Percentiles rank a stretch among this genome's conserved stretches.
Evolutionary conservation across 2,113 vertebrate species (phyloP).

Genomic region (Talpa occidentalis): DNA sequence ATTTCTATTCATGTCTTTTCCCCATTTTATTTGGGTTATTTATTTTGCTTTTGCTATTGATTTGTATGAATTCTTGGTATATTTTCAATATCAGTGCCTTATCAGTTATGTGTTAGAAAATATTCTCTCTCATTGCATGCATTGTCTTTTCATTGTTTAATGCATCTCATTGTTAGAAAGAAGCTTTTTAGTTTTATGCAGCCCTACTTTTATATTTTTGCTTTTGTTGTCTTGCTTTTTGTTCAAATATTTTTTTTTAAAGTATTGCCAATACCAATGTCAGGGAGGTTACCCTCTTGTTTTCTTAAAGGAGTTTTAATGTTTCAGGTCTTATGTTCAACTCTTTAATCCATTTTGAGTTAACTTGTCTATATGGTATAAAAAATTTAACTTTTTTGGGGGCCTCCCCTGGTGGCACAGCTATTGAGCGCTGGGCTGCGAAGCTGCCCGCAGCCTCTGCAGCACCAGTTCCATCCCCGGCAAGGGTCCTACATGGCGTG

Average conservation of each 20-base stretch:
- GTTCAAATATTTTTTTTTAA: not conserved
- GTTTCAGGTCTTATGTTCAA: not conserved
- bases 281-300: not conserved
- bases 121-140: not conserved
- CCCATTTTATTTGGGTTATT: not conserved
- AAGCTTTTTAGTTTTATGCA: not conserved
- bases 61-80: not conserved
- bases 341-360: not conserved
- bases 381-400: not conserved
- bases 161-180: not conserved
- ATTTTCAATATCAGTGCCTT: not conserved
- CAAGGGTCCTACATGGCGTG: no score
- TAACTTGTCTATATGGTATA: not conserved
- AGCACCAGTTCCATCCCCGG: no score
- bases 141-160: not conserved
- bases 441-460: no score
- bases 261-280: not conserved
- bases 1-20: not conserved
- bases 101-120: not conserved
- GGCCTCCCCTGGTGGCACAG: no score
- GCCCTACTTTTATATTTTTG: not conserved
- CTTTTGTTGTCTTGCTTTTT: not conserved
- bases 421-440: no score
- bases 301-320: not conserved
- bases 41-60: not conserved